Evolutionary conservation across 2,888 invertebrate genomes (phyloP).

Genomic region (Alviniconcha strummeri): DNA sequence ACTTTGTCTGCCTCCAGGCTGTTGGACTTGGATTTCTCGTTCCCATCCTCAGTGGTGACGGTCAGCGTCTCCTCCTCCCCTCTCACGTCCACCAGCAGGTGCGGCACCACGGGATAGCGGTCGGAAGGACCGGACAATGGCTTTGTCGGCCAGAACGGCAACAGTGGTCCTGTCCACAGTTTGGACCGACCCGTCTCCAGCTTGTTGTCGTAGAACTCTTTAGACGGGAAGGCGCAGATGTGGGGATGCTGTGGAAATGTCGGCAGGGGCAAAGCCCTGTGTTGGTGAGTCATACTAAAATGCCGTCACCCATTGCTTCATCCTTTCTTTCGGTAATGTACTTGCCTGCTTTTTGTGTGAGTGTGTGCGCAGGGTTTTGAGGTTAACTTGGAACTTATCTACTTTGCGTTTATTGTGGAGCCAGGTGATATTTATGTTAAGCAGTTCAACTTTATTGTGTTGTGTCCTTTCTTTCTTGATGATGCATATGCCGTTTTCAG

Average conservation of each 20-base stretch:
- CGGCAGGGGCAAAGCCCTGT: too few relatives aligned
- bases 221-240: slow-evolving; percentile 61
- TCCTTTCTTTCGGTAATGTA: too few relatives aligned
- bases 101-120: slow-evolving; percentile 40
- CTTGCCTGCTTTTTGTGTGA: too few relatives aligned
- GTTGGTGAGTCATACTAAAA: too few relatives aligned
- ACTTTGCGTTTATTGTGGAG: too few relatives aligned
- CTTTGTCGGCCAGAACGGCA: slow-evolving; percentile 21
- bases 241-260: slow-evolving; percentile 50
- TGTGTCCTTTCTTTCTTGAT: too few relatives aligned
- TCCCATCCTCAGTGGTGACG: slow-evolving; percentile 62
- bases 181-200: slow-evolving; percentile 41
- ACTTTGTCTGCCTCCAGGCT: slow-evolving; percentile 53
- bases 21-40: slow-evolving; percentile 62
- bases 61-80: slow-evolving; percentile 57
- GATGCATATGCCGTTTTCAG: too few relatives aligned
- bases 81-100: slow-evolving; percentile 60
- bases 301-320: too few relatives aligned
- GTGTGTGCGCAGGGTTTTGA: too few relatives aligned
- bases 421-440: too few relatives aligned
- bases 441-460: too few relatives aligned
- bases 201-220: slow-evolving; percentile 55
- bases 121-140: neutral
- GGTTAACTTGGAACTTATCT: too few relatives aligned
- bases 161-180: slow-evolving; percentile 10